Conservation (phyloP, 2,113 vertebrate species). For the Tetraodon nigroviridis region DNA sequence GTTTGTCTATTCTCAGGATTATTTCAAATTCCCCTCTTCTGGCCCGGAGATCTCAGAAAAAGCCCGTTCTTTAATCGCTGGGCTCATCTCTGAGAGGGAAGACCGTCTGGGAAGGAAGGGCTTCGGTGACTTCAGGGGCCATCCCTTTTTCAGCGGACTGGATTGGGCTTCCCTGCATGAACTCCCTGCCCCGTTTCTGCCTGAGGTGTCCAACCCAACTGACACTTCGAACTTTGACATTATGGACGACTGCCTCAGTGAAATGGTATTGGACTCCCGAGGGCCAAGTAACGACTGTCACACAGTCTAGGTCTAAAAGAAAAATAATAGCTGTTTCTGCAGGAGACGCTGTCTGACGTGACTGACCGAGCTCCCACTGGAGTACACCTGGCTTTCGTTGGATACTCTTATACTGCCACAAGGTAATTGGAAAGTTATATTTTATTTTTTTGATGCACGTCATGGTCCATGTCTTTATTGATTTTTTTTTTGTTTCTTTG, state of each 20-base stretch:
- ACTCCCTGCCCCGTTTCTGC: constrained; percentile 75
- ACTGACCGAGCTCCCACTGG: constrained; percentile 72
- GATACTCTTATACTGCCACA: constrained; percentile 80
- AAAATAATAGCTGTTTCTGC: neutral
- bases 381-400: constrained; percentile 83
- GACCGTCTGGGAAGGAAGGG: constrained; percentile 73
- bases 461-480: neutral
- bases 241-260: constrained; percentile 79
- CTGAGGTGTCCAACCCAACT: constrained; percentile 77
- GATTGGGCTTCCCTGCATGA: constrained; percentile 77
- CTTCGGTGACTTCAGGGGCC: constrained; percentile 74
- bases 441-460: neutral
- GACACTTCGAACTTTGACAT: constrained; percentile 88
- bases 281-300: too few species aligned
- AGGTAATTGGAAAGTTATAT: constrained; percentile 59
- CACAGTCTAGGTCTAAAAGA: too few species aligned
- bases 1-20: constrained; percentile 65
- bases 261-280: constrained; percentile 71
- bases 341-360: constrained; percentile 77
- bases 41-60: constrained; percentile 68
- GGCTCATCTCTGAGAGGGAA: constrained; percentile 77
- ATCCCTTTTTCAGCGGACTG: constrained; percentile 78
- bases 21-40: constrained; percentile 74
- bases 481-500: neutral
- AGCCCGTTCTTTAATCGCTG: constrained; percentile 72